Conservation (phyloP, 2,888 invertebrate species). For the Mimachlamys varia region DNA sequence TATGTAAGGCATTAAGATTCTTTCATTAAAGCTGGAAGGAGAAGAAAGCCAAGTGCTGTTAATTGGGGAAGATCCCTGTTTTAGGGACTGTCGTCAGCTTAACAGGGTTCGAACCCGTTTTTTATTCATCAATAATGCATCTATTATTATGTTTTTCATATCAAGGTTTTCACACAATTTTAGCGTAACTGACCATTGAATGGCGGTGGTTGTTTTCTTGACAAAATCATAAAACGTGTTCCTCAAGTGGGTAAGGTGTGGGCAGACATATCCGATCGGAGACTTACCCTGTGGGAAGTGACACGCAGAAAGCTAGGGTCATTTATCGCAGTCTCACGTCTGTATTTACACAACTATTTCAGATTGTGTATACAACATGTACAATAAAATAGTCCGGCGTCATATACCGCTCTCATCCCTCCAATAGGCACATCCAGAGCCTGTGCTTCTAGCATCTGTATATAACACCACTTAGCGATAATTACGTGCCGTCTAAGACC, state of each 20-base stretch:
- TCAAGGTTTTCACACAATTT: neutral
- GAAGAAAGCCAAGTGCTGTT: neutral
- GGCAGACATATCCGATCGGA: neutral
- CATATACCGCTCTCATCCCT: conserved; percentile 24
- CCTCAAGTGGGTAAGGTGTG: neutral
- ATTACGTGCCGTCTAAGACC: conserved; percentile 25
- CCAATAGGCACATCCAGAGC: conserved; percentile 27
- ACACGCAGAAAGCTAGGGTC: conserved; percentile 3
- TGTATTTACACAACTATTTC: conserved; percentile 29
- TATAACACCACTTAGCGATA: conserved; percentile 28
- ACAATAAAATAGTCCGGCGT: conserved; percentile 36
- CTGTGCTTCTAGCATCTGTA: conserved; percentile 1
- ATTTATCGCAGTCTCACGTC: conserved; percentile 23
- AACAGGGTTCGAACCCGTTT: neutral
- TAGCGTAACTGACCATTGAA: neutral
- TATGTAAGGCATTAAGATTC: conserved; percentile 2
- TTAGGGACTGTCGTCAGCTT: neutral
- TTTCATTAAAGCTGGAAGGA: neutral
- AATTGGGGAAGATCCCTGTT: neutral
- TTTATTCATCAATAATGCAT: neutral
- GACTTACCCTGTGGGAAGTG: neutral
- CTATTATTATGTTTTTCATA: neutral
- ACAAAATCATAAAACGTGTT: neutral
- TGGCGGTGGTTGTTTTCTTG: neutral
- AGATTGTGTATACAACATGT: conserved; percentile 34